Evolutionary conservation across 2,113 vertebrate species (phyloP).

Genomic region (Gymnocephalus cernua): DNA sequence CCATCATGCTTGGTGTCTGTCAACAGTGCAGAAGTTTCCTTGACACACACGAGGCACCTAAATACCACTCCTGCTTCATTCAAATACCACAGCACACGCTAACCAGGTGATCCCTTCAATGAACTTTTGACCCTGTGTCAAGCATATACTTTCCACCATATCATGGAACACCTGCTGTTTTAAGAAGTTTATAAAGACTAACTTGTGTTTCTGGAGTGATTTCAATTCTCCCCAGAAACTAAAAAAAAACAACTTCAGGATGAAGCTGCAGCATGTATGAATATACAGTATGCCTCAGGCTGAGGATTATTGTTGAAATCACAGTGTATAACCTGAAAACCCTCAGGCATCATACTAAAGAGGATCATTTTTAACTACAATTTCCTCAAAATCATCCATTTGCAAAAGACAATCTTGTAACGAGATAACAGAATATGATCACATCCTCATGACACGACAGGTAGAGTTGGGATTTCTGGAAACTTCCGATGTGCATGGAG

Average conservation of each 20-base stretch:
- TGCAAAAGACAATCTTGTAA: too few species aligned
- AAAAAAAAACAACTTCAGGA: background rate
- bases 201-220: background rate
- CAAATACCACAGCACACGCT: background rate
- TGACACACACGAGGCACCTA: background rate
- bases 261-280: background rate
- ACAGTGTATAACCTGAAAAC: background rate
- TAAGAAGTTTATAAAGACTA: background rate
- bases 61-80: background rate
- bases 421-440: background rate
- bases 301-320: background rate
- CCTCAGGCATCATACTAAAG: background rate
- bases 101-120: background rate
- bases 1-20: background rate
- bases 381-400: background rate
- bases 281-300: background rate
- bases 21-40: background rate
- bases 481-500: background rate
- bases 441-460: background rate
- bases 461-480: background rate
- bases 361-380: background rate
- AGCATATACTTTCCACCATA: background rate
- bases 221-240: background rate
- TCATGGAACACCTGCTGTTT: constrained; percentile 7
- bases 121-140: constrained; percentile 1